Percentiles rank a stretch among this genome's conserved stretches.
Evolutionary conservation across 1,140 invertebrate species (phyloP).

Genomic region (Heterodera carotae): DNA sequence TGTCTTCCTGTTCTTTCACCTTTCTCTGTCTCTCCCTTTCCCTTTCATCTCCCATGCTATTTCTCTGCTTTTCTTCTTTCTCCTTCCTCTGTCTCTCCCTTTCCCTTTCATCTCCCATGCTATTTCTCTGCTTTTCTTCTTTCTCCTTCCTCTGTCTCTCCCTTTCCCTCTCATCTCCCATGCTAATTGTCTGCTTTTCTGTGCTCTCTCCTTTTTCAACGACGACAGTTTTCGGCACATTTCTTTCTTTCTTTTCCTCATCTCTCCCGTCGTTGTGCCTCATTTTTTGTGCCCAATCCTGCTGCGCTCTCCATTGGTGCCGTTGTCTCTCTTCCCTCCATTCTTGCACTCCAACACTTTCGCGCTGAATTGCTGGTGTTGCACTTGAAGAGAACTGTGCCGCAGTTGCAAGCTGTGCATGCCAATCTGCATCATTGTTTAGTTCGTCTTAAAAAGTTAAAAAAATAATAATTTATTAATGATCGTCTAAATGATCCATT

Average conservation of each 20-base stretch:
- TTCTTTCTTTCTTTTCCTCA: background rate
- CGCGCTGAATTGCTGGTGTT: background rate
- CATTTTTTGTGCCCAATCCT: background rate
- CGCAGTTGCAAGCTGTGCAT: slow-evolving; percentile 11
- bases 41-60: background rate
- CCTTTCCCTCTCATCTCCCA: too few species aligned
- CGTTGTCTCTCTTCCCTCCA: background rate
- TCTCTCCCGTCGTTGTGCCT: background rate
- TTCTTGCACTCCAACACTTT: background rate
- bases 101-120: background rate
- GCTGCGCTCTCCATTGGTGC: background rate
- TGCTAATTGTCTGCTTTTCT: background rate
- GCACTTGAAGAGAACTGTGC: slow-evolving; percentile 4
- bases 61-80: background rate
- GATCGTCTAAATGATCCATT: too few species aligned
- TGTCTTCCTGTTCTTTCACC: background rate
- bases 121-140: background rate
- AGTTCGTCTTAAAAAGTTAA: slow-evolving; percentile 9
- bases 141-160: background rate
- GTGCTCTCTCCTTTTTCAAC: background rate
- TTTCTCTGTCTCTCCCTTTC: background rate
- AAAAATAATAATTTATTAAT: background rate
- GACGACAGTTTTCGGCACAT: too few species aligned
- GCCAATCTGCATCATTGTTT: slow-evolving; percentile 19
- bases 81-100: background rate